A percentile compares a stretch with the other conserved stretches of the same genome.
Evolutionary conservation across 1,140 invertebrate species (phyloP).

Genomic region (Macrobrachium nipponense): DNA sequence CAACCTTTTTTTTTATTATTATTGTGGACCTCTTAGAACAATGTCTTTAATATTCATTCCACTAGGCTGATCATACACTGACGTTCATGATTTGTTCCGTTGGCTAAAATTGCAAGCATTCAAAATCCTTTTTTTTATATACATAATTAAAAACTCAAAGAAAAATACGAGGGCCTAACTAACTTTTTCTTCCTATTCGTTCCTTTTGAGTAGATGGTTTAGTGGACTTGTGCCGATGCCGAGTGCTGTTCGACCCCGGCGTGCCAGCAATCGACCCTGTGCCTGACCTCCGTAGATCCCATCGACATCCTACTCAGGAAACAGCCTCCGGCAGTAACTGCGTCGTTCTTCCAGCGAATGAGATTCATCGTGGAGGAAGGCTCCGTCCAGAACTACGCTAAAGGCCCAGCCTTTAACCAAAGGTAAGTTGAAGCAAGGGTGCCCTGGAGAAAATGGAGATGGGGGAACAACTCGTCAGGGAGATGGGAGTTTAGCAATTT

Average conservation of each 20-base stretch:
- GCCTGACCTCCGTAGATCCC: slow-evolving; percentile 91
- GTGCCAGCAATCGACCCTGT: slow-evolving; percentile 88
- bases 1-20: too few relatives aligned
- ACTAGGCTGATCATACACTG: too few relatives aligned
- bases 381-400: slow-evolving; percentile 95
- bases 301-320: slow-evolving; percentile 93
- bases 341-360: slow-evolving; percentile 98
- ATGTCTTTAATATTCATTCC: too few relatives aligned
- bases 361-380: slow-evolving; percentile 98
- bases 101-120: too few relatives aligned
- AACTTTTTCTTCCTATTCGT: too few relatives aligned
- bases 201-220: slow-evolving; percentile 83
- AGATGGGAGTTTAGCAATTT: too few relatives aligned
- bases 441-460: not conserved
- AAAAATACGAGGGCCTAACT: too few relatives aligned
- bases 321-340: slow-evolving; percentile 94
- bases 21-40: too few relatives aligned
- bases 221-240: slow-evolving; percentile 96
- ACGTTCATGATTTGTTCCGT: too few relatives aligned
- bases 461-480: not conserved
- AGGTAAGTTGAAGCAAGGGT: slow-evolving; percentile 81
- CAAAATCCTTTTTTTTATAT: too few relatives aligned
- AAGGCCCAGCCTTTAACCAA: slow-evolving; percentile 94
- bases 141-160: too few relatives aligned
- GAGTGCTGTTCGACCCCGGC: slow-evolving; percentile 89